These are phyloP conservation scores for Zonotrichia leucophrys DNA, from an alignment of 2,113 vertebrate species.

Conservation along the genomic window DNA sequence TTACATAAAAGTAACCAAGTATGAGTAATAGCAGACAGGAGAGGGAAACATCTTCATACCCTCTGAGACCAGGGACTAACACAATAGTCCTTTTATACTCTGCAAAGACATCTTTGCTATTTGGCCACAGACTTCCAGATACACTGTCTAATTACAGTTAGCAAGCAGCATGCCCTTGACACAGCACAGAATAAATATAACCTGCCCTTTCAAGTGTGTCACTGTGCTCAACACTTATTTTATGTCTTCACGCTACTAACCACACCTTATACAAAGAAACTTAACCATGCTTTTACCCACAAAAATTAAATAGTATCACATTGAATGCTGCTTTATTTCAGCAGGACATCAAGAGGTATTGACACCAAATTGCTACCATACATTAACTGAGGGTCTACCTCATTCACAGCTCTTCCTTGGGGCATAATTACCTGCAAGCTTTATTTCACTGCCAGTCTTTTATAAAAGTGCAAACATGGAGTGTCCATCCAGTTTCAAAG, in stretches of 20 bases:
- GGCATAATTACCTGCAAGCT: conserved; percentile 21
- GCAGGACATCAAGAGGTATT: neutral
- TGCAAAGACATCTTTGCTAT: conserved; percentile 21
- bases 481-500: neutral
- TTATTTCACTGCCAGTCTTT: conserved; percentile 17
- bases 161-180: conserved; percentile 43
- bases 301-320: neutral
- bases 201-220: conserved; percentile 40
- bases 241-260: neutral
- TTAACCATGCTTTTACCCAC: neutral
- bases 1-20: conserved; percentile 57
- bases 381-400: neutral
- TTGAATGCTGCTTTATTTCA: neutral
- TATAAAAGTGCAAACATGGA: neutral
- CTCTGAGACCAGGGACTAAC: neutral
- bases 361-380: neutral
- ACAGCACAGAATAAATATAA: conserved; percentile 49
- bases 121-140: conserved; percentile 15
- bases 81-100: conserved; percentile 56
- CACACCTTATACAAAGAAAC: neutral
- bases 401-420: neutral
- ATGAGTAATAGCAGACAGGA: conserved; percentile 8
- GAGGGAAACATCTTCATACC: conserved; percentile 24
- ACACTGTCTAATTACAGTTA: conserved; percentile 44
- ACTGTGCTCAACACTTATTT: neutral